These are phyloP conservation scores for Drosophila punjabiensis DNA, from an alignment of 1,140 invertebrate genomes.

Conservation along the genomic window DNA sequence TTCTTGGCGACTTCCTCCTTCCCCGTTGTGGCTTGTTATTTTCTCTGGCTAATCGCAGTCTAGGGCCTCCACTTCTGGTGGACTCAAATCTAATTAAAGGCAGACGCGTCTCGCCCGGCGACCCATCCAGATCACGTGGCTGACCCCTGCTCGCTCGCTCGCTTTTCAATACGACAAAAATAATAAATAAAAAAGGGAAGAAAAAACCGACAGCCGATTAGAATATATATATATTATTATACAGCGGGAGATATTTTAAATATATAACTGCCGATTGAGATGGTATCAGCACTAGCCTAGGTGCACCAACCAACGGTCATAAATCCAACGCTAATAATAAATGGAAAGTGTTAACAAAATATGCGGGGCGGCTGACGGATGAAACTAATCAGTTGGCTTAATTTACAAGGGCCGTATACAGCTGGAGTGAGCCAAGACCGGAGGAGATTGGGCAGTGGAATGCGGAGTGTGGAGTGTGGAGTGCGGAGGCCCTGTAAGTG, in stretches of 20 bases:
- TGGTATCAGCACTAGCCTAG: conserved; percentile 23
- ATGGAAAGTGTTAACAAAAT: conserved; percentile 10
- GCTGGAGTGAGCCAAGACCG: conserved; percentile 33
- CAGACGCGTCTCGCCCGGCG: conserved; percentile 34
- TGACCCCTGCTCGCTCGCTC: conserved; percentile 12
- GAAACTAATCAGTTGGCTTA: conserved; percentile 27
- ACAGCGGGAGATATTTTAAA: conserved; percentile 45
- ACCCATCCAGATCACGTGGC: conserved; percentile 63
- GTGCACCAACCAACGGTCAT: conserved; percentile 30
- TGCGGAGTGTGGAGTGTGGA: neutral
- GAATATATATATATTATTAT: conserved; percentile 36
- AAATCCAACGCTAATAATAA: conserved; percentile 45
- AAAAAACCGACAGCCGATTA: conserved; percentile 26
- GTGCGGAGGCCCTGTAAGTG: conserved; percentile 21
- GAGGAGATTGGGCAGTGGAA: conserved; percentile 1
- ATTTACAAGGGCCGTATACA: conserved; percentile 38
- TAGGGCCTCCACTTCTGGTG: conserved; percentile 13
- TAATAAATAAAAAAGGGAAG: conserved; percentile 1
- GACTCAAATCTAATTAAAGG: conserved; percentile 60
- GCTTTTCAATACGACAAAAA: conserved; percentile 11
- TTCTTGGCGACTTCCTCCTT: conserved; percentile 17
- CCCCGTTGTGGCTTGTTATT: conserved; percentile 18
- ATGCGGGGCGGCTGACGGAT: neutral
- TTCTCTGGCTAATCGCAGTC: conserved; percentile 33
- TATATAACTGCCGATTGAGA: conserved; percentile 56